phyloP scores from a whole-genome alignment of 2,797 vertebrate genomes.

The Rousettus madagascariensis region DNA sequence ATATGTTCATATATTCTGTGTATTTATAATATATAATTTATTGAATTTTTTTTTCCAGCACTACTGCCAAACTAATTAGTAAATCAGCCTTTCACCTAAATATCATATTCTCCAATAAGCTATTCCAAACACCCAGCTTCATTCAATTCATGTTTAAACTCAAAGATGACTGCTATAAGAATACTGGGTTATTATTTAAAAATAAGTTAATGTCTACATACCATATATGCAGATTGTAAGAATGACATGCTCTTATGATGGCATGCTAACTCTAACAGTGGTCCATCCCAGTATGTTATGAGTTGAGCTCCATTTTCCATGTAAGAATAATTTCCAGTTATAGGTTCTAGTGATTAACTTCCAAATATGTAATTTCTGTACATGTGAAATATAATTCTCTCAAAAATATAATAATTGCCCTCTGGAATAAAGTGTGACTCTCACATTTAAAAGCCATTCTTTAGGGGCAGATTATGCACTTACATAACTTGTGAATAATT shows the following conservation, averaged over 20 bases:
- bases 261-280: neutral
- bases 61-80: neutral
- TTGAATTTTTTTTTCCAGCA: neutral
- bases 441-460: neutral
- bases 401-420: neutral
- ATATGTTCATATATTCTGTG: neutral
- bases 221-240: neutral
- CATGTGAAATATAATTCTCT: neutral
- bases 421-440: neutral
- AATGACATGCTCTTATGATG: neutral
- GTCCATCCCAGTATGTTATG: neutral
- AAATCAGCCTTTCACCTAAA: neutral
- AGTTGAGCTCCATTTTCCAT: neutral
- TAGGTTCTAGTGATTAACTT: neutral
- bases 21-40: neutral
- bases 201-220: neutral
- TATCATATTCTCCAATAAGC: neutral
- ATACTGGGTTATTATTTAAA: neutral
- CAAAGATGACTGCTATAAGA: neutral
- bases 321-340: neutral
- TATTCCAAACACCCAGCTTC: neutral
- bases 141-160: neutral
- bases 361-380: neutral
- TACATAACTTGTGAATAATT: neutral
- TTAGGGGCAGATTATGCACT: neutral